Evolutionary conservation across 30 jellyfish, hydroid and myxozoan genomes (phyloP).

Genomic region (Cassiopea xamachana): DNA sequence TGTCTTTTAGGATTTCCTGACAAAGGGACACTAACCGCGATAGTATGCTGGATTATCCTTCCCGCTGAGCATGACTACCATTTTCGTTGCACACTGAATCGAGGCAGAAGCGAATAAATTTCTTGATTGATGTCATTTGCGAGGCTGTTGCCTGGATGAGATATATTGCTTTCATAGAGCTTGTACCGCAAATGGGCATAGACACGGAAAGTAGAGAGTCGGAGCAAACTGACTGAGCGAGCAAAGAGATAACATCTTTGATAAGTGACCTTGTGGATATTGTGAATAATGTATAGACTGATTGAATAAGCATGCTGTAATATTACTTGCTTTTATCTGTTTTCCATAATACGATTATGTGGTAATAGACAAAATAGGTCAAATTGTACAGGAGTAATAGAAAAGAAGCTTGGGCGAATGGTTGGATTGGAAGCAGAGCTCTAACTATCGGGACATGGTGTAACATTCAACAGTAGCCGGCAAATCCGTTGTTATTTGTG

Average conservation of each 20-base stretch:
- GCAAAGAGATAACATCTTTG: slow-evolving; percentile 17
- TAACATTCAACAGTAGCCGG: not conserved
- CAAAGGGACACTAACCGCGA: slow-evolving; percentile 64
- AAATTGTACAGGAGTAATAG: not conserved
- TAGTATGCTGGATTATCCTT: slow-evolving; percentile 49
- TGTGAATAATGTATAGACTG: slow-evolving; percentile 34
- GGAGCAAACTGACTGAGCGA: not conserved
- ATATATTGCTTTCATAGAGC: not conserved
- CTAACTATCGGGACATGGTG: not conserved
- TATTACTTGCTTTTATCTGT: slow-evolving; percentile 22
- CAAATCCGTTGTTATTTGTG: not conserved
- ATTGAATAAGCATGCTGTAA: slow-evolving; percentile 37
- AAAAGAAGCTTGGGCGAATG: not conserved
- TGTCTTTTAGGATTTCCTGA: slow-evolving; percentile 36
- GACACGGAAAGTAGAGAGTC: not conserved
- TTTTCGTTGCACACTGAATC: not conserved
- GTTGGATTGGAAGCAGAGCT: not conserved
- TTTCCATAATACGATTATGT: slow-evolving; percentile 43
- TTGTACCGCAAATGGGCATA: not conserved
- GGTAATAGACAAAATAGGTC: slow-evolving; percentile 55
- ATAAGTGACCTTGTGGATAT: slow-evolving; percentile 41
- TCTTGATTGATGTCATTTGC: not conserved
- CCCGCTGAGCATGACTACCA: slow-evolving; percentile 60
- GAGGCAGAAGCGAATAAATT: slow-evolving; percentile 9
- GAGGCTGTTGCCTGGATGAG: slow-evolving; percentile 4